Base-by-base conservation (phyloP, 2,113 vertebrate species). In the Brachirus orientalis region DNA sequence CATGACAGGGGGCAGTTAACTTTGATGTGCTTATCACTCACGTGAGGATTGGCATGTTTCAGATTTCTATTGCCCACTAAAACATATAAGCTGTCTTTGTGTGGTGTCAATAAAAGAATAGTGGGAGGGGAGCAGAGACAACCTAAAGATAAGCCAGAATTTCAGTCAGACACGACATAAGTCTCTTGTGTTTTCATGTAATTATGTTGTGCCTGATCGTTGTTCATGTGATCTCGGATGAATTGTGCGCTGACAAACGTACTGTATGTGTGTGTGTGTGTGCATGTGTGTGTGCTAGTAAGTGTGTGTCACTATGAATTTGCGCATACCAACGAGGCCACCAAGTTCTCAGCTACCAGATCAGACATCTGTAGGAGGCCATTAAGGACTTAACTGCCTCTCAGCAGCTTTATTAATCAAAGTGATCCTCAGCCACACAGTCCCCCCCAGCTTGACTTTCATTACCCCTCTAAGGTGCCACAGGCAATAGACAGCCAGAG, bases 1-100 rank as follows among this genome's bases (percentile, higher is more conserved):
- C 90, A 90, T 90, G 89, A 87, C 86, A 91, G 80, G 62, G 80
- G 69, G 82, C 75, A 80, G 84, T 91, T 89, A 71, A 75, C 71
- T 72, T 60, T 63, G 28, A 52, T 35, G 48, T 45, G 69, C 82
- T 91, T 91, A 91, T 89, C 73, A 16, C 77, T 90, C 77, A 73
- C 56, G 53, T 68, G 73, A 59, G 75, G 66, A 71, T 65, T 48
- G 70, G 58, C 69, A 43, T 64, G 71, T 59, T 69, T 43, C 53
- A 38, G 46, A 63, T 77, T 71, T 72, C 36, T 80, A 61, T 79
- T 69, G 22, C 54, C 70, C 71, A 69, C 73, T 63, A 53, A 85
- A 77, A 86, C 63, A 52, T 79, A 62, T 82, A 73, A 59, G 56
- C 73, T 46, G 85, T 59, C 70, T 80, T 83, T 81, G 84, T 80